These are phyloP conservation scores for Sarcophaga peregrina DNA, from an alignment of 1,140 invertebrate genomes.

Conservation along the genomic window DNA sequence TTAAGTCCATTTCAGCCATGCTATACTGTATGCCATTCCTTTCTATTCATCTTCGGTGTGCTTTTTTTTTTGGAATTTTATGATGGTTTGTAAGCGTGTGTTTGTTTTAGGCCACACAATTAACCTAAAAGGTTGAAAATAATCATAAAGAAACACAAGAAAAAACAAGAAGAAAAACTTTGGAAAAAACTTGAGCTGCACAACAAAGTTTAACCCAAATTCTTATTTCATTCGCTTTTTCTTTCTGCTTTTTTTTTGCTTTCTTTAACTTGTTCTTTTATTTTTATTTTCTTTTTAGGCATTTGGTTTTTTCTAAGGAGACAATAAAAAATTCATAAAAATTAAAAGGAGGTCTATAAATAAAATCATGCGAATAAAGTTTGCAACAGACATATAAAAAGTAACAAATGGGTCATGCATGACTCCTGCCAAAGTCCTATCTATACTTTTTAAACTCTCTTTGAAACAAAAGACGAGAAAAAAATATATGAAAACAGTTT, in stretches of 20 bases:
- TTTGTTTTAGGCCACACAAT: conserved; percentile 34
- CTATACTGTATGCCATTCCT: too few relatives aligned
- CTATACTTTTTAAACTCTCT: too few relatives aligned
- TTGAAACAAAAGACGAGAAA: too few relatives aligned
- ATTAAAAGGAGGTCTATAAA: conserved; percentile 11
- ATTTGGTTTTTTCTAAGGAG: neutral
- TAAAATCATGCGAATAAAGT: neutral
- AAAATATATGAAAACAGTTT: too few relatives aligned
- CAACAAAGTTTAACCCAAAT: conserved; percentile 21
- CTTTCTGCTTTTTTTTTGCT: too few relatives aligned
- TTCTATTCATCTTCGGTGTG: neutral
- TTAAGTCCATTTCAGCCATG: too few relatives aligned
- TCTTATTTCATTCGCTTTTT: too few relatives aligned
- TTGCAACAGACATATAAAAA: too few relatives aligned
- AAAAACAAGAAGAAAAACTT: conserved; percentile 1
- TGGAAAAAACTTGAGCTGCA: neutral
- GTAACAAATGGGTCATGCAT: too few relatives aligned
- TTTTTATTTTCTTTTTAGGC: neutral
- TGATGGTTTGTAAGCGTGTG: neutral
- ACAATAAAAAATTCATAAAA: conserved; percentile 35
- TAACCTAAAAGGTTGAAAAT: conserved; percentile 14
- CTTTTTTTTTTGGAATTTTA: neutral
- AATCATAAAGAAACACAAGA: neutral
- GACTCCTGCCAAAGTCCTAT: too few relatives aligned
- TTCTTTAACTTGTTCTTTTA: too few relatives aligned